Evolutionary conservation across 2,113 vertebrate genomes (phyloP), one percentile per base, ranked within the genome.

Genomic region (Rhodinocichla rosea): DNA sequence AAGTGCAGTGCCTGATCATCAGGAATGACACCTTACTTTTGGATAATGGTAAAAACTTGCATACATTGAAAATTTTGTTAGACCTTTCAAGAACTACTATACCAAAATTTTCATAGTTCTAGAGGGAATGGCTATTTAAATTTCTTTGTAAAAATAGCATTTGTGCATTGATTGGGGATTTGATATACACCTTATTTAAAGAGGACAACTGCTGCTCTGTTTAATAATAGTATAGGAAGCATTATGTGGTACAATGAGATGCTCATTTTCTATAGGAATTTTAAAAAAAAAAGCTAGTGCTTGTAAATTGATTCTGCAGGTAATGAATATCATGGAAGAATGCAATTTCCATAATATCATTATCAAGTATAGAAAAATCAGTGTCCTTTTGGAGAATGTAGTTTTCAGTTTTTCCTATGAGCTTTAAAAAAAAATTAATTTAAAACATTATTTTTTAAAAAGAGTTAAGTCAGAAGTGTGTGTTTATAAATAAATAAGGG

Each of bases 1-100:
- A 81, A 97, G 95, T 68, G 74, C 65, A 91, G 94, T 96, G 94
- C 90, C 92, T 97, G 91, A 86, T 96, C 93, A 84, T 95, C 92
- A 94, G 94, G 95, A 94, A 91, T 89, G 80, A 81, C 89, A 69
- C 70, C 11, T 91, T 64, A 90, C 82, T 96, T 97, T 85, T 96
- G 68, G 96, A 92, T 91, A 76, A 67, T 79, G 39, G 52, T 94
- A 77, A 63, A 81, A 80, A 90, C 32, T 92, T 77, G 20, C 45
- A 60, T 87, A 63, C 28, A 23, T 15, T 26, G 55, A 21, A 80
- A 77, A 55, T 65, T 80, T 87, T 44, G 30, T 90, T 83, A 81
- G 42, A 53, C 12, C 23, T 71, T 67, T 78, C 45, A 83, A 55
- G 49, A 60, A 47, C 52, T 62, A 60, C 12, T 42, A 73, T 69